phyloP scores from a whole-genome alignment of 2,888 invertebrate genomes.

The Matsumyia berberina region DNA sequence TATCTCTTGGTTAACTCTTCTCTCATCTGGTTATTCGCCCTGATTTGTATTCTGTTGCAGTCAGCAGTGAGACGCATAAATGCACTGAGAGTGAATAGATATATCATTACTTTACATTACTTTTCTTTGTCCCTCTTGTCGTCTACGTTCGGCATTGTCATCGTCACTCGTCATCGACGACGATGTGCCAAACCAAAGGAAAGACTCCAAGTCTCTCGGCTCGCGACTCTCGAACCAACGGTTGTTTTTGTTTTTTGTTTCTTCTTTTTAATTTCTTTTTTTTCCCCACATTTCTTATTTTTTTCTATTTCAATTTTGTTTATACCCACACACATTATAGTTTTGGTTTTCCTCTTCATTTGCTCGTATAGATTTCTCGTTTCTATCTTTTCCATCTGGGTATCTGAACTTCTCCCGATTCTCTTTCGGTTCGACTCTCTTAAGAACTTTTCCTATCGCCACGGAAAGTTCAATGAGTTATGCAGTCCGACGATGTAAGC shows the following conservation, averaged over 20 bases:
- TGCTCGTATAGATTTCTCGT: neutral
- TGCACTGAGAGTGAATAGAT: constrained; percentile 37
- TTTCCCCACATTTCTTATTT: constrained; percentile 47
- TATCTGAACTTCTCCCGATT: constrained; percentile 25
- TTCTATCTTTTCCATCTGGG: constrained; percentile 25
- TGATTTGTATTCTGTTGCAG: constrained; percentile 37
- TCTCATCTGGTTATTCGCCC: constrained; percentile 32
- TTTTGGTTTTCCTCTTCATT: constrained; percentile 17
- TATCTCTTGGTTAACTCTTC: constrained; percentile 16
- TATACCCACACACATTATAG: constrained; percentile 47
- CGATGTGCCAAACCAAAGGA: constrained; percentile 7
- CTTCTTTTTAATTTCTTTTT: constrained; percentile 24
- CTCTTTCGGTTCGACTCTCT: constrained; percentile 56
- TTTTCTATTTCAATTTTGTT: constrained; percentile 56
- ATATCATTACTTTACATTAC: neutral
- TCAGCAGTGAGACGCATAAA: constrained; percentile 23
- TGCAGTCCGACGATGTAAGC: constrained; percentile 28
- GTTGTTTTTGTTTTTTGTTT: constrained; percentile 39
- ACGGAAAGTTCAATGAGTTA: constrained; percentile 57
- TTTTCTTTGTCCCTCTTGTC: constrained; percentile 16
- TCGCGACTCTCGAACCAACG: too few species aligned
- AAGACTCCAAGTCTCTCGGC: constrained; percentile 37
- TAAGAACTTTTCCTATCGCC: constrained; percentile 62
- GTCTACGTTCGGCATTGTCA: neutral
- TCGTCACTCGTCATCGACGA: neutral